Evolutionary conservation across 2,888 invertebrate genomes (phyloP).

Genomic region (Oscheius sp.): DNA sequence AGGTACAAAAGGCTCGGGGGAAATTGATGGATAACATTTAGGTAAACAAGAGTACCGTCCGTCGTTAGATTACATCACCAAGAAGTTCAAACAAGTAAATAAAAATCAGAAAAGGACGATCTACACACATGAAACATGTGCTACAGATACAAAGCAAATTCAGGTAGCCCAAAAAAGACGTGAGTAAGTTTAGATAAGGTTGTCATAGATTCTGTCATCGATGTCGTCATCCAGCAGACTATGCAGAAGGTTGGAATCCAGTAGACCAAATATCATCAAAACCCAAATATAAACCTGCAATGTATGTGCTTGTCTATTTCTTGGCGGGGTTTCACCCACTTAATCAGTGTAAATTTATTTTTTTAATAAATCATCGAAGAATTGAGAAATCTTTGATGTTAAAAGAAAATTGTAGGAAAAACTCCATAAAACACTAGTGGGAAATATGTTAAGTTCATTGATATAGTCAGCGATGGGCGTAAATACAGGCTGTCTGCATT

Average conservation of each 20-base stretch:
- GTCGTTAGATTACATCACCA: conserved; percentile 50
- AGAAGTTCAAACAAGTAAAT: conserved; percentile 47
- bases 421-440: no score
- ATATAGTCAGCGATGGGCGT: no score
- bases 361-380: no score
- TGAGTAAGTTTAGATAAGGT: conserved; percentile 34
- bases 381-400: no score
- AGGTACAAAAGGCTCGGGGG: conserved; percentile 30
- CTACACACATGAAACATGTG: conserved; percentile 56
- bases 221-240: conserved; percentile 58
- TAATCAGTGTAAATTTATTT: no score
- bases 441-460: no score
- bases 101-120: conserved; percentile 51
- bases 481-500: no score
- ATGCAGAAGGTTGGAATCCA: conserved; percentile 61
- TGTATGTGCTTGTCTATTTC: not conserved
- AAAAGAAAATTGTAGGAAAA: no score
- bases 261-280: conserved; percentile 10
- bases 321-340: no score
- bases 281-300: not conserved
- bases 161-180: conserved; percentile 35
- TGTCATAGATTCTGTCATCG: conserved; percentile 57
- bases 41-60: conserved; percentile 47
- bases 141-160: conserved; percentile 56
- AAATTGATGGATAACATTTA: conserved; percentile 14